phyloP scores from a whole-genome alignment of 2,888 invertebrate species.

The Phrixothrix hirtus region DNA sequence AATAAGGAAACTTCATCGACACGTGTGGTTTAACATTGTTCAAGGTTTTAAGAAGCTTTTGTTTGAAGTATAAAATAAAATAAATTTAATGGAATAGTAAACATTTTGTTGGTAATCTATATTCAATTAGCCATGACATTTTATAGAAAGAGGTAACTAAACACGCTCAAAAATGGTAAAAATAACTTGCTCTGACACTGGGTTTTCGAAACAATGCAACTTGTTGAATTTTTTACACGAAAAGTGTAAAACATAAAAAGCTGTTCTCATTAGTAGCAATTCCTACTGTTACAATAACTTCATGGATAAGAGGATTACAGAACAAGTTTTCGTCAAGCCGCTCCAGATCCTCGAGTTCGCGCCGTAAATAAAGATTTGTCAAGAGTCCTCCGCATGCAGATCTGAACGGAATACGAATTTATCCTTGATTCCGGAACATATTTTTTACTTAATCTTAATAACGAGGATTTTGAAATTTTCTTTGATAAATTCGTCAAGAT shows the following conservation, averaged over 20 bases:
- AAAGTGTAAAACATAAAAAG: slow-evolving; percentile 24
- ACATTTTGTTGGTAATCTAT: no score
- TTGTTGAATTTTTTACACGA: slow-evolving; percentile 11
- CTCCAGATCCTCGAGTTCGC: slow-evolving; percentile 24
- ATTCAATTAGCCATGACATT: no score
- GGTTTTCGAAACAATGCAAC: slow-evolving; percentile 2
- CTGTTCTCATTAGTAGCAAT: slow-evolving; percentile 27
- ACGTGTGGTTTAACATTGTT: no score
- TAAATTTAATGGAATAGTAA: no score
- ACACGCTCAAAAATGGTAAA: no score
- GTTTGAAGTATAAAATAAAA: no score
- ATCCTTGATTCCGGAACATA: slow-evolving; percentile 41
- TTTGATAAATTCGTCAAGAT: slow-evolving; percentile 39
- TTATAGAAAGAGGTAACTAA: no score
- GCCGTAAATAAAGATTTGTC: slow-evolving; percentile 39
- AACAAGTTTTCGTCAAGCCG: slow-evolving; percentile 30
- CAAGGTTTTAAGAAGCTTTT: no score
- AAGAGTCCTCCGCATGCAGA: slow-evolving; percentile 35
- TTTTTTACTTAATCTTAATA: slow-evolving; percentile 46
- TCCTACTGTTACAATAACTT: slow-evolving; percentile 26
- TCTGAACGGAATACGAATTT: slow-evolving; percentile 37
- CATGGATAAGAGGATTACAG: slow-evolving; percentile 29
- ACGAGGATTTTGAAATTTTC: slow-evolving; percentile 42
- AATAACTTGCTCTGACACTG: no score
- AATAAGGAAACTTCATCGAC: no score